phyloP scores from a whole-genome alignment of 2,888 invertebrate species.

The Drosophila suboccidentalis region DNA sequence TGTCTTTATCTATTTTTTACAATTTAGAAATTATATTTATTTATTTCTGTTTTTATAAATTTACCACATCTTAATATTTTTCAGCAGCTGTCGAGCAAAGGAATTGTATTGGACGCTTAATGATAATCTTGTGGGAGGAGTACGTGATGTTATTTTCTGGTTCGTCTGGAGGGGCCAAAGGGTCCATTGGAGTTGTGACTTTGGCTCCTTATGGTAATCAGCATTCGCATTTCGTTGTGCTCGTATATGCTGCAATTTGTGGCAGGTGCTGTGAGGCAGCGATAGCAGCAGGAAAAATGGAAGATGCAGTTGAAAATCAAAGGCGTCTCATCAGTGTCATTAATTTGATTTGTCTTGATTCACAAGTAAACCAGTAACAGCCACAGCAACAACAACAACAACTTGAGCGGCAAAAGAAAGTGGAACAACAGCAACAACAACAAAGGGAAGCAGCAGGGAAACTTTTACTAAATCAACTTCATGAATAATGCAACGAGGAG shows the following conservation, averaged over 20 bases:
- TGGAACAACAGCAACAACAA: background rate
- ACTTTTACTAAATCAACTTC: slow-evolving; percentile 50
- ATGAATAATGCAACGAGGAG: slow-evolving; percentile 61
- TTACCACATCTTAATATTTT: background rate
- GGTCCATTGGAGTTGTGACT: background rate
- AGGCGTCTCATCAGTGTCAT: slow-evolving; percentile 58
- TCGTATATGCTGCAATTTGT: slow-evolving; percentile 44
- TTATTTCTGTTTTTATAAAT: background rate
- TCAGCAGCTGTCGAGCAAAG: background rate
- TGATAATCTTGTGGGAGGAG: slow-evolving; percentile 1
- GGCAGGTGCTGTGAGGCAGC: slow-evolving; percentile 34
- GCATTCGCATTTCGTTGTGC: slow-evolving; percentile 31
- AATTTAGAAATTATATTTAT: background rate
- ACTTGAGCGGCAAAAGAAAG: slow-evolving; percentile 1
- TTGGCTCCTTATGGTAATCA: slow-evolving; percentile 34
- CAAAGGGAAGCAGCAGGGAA: slow-evolving; percentile 25
- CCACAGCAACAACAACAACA: background rate
- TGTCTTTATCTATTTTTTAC: no score
- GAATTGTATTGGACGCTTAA: background rate
- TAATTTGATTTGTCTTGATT: slow-evolving; percentile 62
- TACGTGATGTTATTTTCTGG: slow-evolving; percentile 11
- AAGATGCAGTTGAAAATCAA: slow-evolving; percentile 52
- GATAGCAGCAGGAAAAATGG: background rate
- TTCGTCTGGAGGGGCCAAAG: background rate
- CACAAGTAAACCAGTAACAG: slow-evolving; percentile 1